phyloP scores from a whole-genome alignment of 53 echinoderm and acorn worm genomes.

The Holothuria leucospilota region DNA sequence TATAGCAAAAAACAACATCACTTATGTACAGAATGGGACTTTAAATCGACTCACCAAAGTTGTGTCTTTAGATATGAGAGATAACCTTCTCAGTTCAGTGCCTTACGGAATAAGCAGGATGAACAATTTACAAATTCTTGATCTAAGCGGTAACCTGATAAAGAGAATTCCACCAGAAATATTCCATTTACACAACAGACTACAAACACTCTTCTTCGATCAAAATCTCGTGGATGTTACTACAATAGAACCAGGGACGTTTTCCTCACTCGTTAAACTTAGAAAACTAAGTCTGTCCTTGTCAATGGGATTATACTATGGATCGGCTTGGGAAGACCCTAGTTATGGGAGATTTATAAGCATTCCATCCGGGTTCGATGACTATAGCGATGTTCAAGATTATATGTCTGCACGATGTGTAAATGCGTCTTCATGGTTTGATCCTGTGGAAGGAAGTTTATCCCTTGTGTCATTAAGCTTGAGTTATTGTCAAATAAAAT shows the following conservation, averaged over 20 bases:
- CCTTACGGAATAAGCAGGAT: constrained; percentile 30
- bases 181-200: neutral
- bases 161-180: neutral
- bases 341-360: neutral
- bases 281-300: constrained; percentile 3
- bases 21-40: neutral
- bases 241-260: neutral
- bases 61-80: constrained; percentile 22
- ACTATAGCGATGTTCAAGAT: neutral
- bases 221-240: neutral
- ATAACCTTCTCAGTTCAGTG: neutral
- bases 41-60: neutral
- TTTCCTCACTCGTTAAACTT: constrained; percentile 9
- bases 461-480: neutral
- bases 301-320: neutral
- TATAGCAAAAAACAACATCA: neutral
- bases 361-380: neutral
- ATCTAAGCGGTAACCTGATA: constrained; percentile 1
- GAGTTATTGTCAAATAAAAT: neutral
- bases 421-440: constrained; percentile 18
- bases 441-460: neutral
- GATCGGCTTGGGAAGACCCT: neutral
- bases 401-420: neutral
- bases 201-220: constrained; percentile 7
- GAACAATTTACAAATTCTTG: constrained; percentile 7